Base-by-base conservation (phyloP, 2,113 vertebrate genomes). In the Vidua macroura region DNA sequence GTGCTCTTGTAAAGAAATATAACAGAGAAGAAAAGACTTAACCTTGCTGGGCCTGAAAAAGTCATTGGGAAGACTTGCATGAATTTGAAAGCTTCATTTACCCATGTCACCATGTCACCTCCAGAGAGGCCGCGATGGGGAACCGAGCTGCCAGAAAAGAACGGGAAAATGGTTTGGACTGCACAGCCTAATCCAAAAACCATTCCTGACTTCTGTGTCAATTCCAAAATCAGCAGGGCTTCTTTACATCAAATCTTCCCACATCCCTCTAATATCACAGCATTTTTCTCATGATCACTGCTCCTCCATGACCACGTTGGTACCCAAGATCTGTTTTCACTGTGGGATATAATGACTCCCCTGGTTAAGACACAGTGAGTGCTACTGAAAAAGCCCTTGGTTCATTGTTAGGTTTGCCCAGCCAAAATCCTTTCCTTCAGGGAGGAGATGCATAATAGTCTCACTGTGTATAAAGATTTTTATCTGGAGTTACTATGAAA, bases 91-190 rank as follows among this genome's bases (percentile, higher is more conserved):
- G 74, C 13, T 67, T 75, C 35, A 55, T 78, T 87, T 67, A 52
- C 37, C 46, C 64, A 14, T 1, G 5, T 25, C 64, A n/a, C 52
- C 28, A 31, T 13, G 43, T 24, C 58, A n/a, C 44, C 52, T 63
- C 35, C 48, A 58, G 66, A 76, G 39, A 64, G 43, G 46, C 64
- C 55, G 52, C 0, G 0, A 33, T 7, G 8, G 33, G 39, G 41
- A 48, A 56, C 7, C 1, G 3, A 72, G 82, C 68, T 86, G 68
- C 41, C 67, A 73, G 59, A 55, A 86, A 59, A 69, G 41, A 49
- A 68, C 4, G 10, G 33, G 37, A 69, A 76, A 91, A 52, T 10
- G 39, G 18, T 68, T 55, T 60, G 49, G 53, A 35, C 49, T 68
- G 39, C 67, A 68, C 11, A 68, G 58, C 27, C 37, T 59, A 63